Conservation (phyloP, 2,888 invertebrate species). For the Mesopsocus fuscifrons region DNA sequence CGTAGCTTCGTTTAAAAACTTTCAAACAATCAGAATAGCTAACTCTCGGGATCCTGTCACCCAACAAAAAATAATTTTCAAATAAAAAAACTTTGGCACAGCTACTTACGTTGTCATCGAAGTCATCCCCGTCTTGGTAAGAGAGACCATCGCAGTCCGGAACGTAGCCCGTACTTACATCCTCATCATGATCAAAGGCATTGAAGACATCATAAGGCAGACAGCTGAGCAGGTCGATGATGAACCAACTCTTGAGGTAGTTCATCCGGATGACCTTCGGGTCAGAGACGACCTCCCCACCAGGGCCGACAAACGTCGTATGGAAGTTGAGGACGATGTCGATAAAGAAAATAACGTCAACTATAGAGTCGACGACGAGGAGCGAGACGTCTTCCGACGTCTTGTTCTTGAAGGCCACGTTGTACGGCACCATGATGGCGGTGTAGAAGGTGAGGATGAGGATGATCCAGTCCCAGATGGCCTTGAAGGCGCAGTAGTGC, state of each 20-base stretch:
- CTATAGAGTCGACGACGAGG: constrained; percentile 91
- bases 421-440: constrained; percentile 97
- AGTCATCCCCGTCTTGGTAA: constrained; percentile 16
- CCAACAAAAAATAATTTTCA: constrained; percentile 5
- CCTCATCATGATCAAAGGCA: constrained; percentile 98
- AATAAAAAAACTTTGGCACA: constrained; percentile 7
- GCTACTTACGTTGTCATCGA: constrained; percentile 19
- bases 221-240: constrained; percentile 96
- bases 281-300: constrained; percentile 93
- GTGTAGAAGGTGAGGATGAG: constrained; percentile 99
- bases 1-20: no score
- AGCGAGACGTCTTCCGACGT: constrained; percentile 91
- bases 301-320: constrained; percentile 97
- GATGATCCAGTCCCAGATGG: constrained; percentile 99
- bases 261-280: constrained; percentile 97
- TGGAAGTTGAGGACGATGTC: constrained; percentile 99
- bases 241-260: constrained; percentile 98
- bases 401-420: constrained; percentile 99
- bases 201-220: constrained; percentile 99
- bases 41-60: no score
- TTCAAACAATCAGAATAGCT: no score
- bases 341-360: constrained; percentile 99
- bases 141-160: constrained; percentile 6
- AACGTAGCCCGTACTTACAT: constrained; percentile 36
- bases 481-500: constrained; percentile 99